Percentiles rank a stretch among this genome's conserved stretches.
phyloP scores from a whole-genome alignment of 2,797 vertebrate genomes.

The Odontamblyopus lacepedii region DNA sequence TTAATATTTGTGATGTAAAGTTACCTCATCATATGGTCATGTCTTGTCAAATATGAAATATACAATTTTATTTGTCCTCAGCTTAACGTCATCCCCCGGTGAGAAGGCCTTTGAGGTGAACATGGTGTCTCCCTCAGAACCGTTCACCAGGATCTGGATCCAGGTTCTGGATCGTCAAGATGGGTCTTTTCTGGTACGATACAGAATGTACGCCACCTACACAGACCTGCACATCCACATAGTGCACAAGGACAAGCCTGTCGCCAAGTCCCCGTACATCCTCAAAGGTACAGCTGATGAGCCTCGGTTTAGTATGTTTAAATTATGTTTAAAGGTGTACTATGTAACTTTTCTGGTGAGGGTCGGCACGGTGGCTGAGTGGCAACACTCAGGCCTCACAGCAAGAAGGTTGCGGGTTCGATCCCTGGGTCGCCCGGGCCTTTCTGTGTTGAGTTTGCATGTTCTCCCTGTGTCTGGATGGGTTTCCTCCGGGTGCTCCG shows the following conservation, averaged over 20 bases:
- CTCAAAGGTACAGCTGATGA: conserved; percentile 80
- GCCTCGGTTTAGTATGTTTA: not conserved
- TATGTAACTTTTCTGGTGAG: not conserved
- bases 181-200: conserved; percentile 94
- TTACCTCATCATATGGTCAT: too few relatives aligned
- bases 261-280: conserved; percentile 88
- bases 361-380: too few relatives aligned
- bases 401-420: too few relatives aligned
- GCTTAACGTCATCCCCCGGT: conserved; percentile 88
- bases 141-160: conserved; percentile 90
- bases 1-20: not conserved
- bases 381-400: too few relatives aligned
- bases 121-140: conserved; percentile 85
- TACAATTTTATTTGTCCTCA: conserved; percentile 48
- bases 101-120: conserved; percentile 90
- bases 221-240: conserved; percentile 85
- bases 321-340: not conserved
- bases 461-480: too few relatives aligned
- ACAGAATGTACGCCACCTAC: conserved; percentile 96
- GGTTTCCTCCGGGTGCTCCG: too few relatives aligned
- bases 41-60: not conserved
- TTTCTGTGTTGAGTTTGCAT: too few relatives aligned
- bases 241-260: conserved; percentile 76
- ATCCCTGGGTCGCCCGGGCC: too few relatives aligned
- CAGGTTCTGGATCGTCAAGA: conserved; percentile 94